A percentile compares a stretch with the other conserved stretches of the same genome.
Conservation (phyloP, 2,113 vertebrate species). For the Chamaea fasciata region DNA sequence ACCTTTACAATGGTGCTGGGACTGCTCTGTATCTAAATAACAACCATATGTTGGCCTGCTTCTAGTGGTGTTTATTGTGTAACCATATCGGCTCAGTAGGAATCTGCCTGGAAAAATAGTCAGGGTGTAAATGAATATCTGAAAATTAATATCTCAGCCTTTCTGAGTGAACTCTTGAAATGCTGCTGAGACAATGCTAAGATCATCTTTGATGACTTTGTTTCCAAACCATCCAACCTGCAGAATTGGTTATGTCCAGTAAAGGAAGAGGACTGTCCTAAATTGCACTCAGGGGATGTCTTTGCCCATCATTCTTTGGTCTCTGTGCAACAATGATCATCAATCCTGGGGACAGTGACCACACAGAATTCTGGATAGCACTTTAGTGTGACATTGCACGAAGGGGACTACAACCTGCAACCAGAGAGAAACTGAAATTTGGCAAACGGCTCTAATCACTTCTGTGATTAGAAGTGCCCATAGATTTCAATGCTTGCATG, state of each 20-base stretch:
- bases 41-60: constrained; percentile 34
- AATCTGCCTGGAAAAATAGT: constrained; percentile 36
- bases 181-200: background rate
- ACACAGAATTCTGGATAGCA: background rate
- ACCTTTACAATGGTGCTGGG: background rate
- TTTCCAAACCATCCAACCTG: background rate
- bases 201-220: background rate
- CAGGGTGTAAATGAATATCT: constrained; percentile 23
- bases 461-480: background rate
- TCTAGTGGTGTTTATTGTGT: background rate
- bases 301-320: background rate
- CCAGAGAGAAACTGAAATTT: background rate
- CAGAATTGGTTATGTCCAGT: background rate
- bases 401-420: background rate
- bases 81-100: background rate
- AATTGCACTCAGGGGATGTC: background rate
- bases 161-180: background rate
- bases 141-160: too few species aligned
- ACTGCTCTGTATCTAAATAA: background rate
- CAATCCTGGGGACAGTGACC: fast-evolving
- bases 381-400: background rate
- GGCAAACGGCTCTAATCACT: background rate
- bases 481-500: background rate
- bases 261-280: background rate
- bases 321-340: background rate